Evolutionary conservation across 2,113 vertebrate genomes (phyloP).

Genomic region (Anarhynchus alexandrinus): DNA sequence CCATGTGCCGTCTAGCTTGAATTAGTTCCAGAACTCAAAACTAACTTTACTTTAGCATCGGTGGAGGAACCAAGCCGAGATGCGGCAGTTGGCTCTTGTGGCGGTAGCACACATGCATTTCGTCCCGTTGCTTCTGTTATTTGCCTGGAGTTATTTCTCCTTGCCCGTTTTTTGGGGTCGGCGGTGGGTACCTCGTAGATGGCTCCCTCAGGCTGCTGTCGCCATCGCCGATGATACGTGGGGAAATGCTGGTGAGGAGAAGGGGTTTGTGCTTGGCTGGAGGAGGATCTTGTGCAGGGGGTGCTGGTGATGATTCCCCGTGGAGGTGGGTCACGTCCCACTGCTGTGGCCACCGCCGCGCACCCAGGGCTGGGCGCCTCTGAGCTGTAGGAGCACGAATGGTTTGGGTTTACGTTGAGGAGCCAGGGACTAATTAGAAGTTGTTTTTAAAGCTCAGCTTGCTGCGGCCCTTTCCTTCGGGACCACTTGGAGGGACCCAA

Average conservation of each 20-base stretch:
- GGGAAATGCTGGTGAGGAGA: rapidly evolving
- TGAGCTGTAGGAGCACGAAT: background rate
- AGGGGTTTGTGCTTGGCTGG: background rate
- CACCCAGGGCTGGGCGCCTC: background rate
- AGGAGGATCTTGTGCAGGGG: background rate
- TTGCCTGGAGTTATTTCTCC: background rate
- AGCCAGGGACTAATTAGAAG: background rate
- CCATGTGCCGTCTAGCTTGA: rapidly evolving
- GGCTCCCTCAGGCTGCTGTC: background rate
- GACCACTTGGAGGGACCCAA: background rate
- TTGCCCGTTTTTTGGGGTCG: background rate
- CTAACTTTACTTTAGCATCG: no score
- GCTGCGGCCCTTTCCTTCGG: background rate
- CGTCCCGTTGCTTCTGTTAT: rapidly evolving
- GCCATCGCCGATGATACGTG: rapidly evolving
- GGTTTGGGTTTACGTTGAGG: background rate
- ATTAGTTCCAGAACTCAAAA: background rate
- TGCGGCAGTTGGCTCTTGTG: rapidly evolving
- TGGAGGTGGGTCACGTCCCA: background rate
- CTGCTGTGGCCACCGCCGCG: background rate
- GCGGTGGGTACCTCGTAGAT: rapidly evolving
- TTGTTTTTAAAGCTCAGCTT: background rate
- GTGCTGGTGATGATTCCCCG: background rate
- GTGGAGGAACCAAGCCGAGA: background rate
- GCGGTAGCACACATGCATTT: background rate